Base-by-base conservation (phyloP, 2,888 invertebrate species). In the Pyrochroa serraticornis region DNA sequence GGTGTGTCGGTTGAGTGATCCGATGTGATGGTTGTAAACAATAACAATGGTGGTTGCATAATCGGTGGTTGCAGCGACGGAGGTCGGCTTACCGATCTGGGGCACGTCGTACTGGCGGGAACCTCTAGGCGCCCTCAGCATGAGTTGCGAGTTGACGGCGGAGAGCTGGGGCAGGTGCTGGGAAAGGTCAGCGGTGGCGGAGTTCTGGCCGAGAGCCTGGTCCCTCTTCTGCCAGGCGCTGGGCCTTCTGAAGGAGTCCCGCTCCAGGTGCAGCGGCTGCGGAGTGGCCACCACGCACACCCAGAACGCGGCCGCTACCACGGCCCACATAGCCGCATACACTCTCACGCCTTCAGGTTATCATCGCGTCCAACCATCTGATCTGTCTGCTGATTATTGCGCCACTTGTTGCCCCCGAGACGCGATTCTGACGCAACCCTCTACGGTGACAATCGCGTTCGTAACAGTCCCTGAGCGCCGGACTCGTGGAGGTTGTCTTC, bases 91-190 rank as follows among this genome's bases (percentile, higher is more conserved):
- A 92, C 92, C 92, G 75, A 92, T 92, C 82, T 91, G 92, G 69
- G 92, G 92, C 66, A 92, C 92, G 81, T 92, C 92, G 80, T 92
- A 92, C 72, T 88, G 87, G 71, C 90, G 83, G 76, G 86, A 87
- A 65, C 89, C 88, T 69, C 92, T 85, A 60, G 90, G 85, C 57
- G 90, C 87, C 67, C 92, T 85, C 74, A 90, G 81, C 89, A 92
- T 90, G 80, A 91, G 84, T 79, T 91, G 91, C 58, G 78, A 70
- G 59, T 66, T 69, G 63, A 64, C 75, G 61, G 66, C 50, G 79
- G 81, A 53, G 77, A 80, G 63, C 79, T 81, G 73, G 51, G 73
- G 72, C 64, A 71, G 57, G 58, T 64, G 75, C 81, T 82, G 58
- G 79, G 78, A 62, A 79, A 79, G 71, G 79, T 79, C 71, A 35